These are phyloP conservation scores for Myotis davidii DNA, from an alignment of 2,113 vertebrate species.

Conservation along the genomic window DNA sequence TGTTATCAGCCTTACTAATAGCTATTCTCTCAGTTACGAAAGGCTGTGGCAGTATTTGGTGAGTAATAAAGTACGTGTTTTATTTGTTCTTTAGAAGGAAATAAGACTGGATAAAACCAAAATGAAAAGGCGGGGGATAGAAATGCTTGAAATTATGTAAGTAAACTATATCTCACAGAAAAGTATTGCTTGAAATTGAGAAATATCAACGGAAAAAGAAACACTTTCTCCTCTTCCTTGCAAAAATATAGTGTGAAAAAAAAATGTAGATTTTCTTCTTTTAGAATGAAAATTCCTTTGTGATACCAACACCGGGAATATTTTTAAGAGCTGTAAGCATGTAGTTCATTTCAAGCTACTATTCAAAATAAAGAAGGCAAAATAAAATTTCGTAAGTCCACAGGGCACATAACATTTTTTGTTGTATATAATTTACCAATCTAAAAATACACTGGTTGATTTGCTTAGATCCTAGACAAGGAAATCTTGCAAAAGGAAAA, in stretches of 20 bases:
- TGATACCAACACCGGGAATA: not conserved
- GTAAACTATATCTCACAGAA: not conserved
- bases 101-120: not conserved
- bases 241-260: not conserved
- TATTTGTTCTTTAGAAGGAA: not conserved
- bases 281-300: not conserved
- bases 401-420: not conserved
- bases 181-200: not conserved
- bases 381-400: not conserved
- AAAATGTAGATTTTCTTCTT: not conserved
- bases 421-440: not conserved
- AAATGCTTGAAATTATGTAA: not conserved
- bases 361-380: not conserved
- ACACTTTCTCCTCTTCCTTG: not conserved
- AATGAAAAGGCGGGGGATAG: not conserved
- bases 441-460: not conserved
- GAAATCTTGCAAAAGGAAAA: constrained; percentile 10
- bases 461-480: not conserved
- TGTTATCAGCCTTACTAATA: not conserved
- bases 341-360: not conserved
- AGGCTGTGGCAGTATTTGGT: not conserved
- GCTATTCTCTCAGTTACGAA: not conserved
- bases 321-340: constrained; percentile 18
- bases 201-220: not conserved
- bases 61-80: not conserved